phyloP scores from a whole-genome alignment of 2,113 vertebrate genomes.

The Dasypus novemcinctus region DNA sequence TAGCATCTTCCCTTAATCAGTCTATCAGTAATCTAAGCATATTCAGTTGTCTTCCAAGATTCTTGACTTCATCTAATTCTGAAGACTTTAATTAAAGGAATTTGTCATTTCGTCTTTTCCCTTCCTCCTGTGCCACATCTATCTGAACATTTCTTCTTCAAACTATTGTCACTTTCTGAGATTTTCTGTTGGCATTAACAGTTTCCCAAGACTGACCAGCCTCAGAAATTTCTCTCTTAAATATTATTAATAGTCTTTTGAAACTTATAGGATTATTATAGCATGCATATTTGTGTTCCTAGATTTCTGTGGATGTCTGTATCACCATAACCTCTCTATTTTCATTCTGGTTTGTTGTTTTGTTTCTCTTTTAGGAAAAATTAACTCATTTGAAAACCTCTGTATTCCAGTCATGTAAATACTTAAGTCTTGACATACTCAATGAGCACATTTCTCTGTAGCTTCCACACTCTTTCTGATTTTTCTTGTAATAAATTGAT shows the following conservation, averaged over 20 bases:
- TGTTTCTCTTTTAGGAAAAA: constrained; percentile 39
- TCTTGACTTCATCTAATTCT: background rate
- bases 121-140: background rate
- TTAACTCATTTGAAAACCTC: background rate
- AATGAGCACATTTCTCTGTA: constrained; percentile 53
- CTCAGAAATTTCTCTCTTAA: constrained; percentile 56
- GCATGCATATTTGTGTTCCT: constrained; percentile 56
- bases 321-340: constrained; percentile 63
- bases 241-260: constrained; percentile 60
- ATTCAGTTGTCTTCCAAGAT: background rate
- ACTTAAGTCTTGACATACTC: background rate
- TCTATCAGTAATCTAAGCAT: background rate
- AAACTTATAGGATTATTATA: constrained; percentile 58
- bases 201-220: background rate
- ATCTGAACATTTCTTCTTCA: background rate
- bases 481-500: background rate
- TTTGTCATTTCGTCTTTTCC: background rate
- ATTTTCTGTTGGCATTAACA: background rate
- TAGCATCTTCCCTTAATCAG: background rate
- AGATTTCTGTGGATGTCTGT: background rate
- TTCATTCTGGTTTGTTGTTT: constrained; percentile 59
- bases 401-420: background rate
- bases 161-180: background rate
- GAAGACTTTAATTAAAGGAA: background rate
- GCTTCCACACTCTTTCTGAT: background rate